These are phyloP conservation scores for Delia radicum DNA, from an alignment of 1,140 invertebrate species.

Conservation along the genomic window DNA sequence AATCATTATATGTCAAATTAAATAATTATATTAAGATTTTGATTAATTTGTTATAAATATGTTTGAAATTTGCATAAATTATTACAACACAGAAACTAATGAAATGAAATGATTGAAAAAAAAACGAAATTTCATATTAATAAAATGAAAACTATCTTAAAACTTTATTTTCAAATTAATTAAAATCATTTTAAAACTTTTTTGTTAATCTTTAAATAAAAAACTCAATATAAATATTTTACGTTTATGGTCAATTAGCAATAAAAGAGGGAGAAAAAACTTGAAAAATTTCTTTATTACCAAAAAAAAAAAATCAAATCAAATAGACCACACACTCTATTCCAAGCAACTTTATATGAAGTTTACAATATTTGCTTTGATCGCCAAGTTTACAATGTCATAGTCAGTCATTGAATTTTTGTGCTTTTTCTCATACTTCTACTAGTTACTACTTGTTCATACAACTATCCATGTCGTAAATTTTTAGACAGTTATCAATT, in stretches of 20 bases:
- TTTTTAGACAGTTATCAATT: not conserved
- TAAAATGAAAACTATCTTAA: not conserved
- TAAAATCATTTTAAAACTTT: not conserved
- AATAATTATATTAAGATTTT: not conserved
- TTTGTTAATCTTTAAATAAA: not conserved
- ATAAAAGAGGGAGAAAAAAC: not conserved
- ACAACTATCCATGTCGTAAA: not conserved
- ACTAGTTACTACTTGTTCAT: not conserved
- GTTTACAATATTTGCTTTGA: not conserved
- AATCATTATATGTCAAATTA: not conserved
- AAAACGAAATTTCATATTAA: not conserved
- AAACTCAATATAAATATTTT: not conserved
- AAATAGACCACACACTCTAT: not conserved
- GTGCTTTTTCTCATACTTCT: not conserved
- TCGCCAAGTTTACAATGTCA: not conserved
- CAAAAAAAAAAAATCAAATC: too few relatives aligned
- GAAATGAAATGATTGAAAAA: not conserved
- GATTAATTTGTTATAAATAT: not conserved
- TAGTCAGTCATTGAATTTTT: not conserved
- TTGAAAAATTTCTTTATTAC: too few relatives aligned
- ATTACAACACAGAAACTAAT: too few relatives aligned
- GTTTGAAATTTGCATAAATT: too few relatives aligned
- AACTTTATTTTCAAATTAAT: too few relatives aligned
- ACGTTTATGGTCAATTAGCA: not conserved
- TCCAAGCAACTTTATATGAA: not conserved